A percentile compares a stretch with the other conserved stretches of the same genome.
These are phyloP conservation scores for Pavo muticus DNA, from an alignment of 2,113 vertebrate genomes.

Conservation along the genomic window DNA sequence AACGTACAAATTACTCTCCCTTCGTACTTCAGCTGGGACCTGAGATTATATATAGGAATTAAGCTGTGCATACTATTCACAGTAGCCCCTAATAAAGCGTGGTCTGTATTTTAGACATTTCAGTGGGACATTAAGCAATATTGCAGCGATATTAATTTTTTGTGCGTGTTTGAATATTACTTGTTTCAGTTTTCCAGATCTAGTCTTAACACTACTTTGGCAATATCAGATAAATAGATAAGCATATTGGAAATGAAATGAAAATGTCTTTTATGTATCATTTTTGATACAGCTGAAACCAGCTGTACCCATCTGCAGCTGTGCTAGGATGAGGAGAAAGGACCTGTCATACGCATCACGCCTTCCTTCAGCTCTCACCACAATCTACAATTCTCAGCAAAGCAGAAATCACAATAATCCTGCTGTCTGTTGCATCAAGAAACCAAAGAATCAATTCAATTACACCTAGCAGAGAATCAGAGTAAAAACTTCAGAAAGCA, in stretches of 20 bases:
- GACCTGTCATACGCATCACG: conserved; percentile 20
- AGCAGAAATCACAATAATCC: conserved; percentile 35
- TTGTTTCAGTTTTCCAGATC: neutral
- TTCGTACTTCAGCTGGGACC: neutral
- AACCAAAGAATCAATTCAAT: neutral
- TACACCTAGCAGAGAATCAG: neutral
- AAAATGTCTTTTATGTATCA: neutral
- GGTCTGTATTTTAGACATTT: neutral
- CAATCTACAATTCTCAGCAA: conserved; percentile 27
- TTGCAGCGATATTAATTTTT: neutral
- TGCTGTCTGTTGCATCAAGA: conserved; percentile 10
- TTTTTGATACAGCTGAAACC: conserved; percentile 30
- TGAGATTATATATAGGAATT: neutral
- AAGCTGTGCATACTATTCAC: neutral
- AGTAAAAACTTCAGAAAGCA: neutral
- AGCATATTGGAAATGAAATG: neutral
- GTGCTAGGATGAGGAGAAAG: conserved; percentile 9
- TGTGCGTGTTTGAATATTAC: neutral
- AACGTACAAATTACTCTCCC: neutral
- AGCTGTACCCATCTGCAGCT: conserved; percentile 44
- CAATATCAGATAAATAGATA: neutral
- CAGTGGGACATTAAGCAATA: accelerated
- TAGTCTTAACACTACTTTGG: neutral
- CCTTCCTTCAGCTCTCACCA: conserved; percentile 19
- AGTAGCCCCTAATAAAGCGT: neutral